Base-by-base conservation (phyloP, 53 echinoderm and acorn worm genomes). In the Apostichopus leukothele region DNA sequence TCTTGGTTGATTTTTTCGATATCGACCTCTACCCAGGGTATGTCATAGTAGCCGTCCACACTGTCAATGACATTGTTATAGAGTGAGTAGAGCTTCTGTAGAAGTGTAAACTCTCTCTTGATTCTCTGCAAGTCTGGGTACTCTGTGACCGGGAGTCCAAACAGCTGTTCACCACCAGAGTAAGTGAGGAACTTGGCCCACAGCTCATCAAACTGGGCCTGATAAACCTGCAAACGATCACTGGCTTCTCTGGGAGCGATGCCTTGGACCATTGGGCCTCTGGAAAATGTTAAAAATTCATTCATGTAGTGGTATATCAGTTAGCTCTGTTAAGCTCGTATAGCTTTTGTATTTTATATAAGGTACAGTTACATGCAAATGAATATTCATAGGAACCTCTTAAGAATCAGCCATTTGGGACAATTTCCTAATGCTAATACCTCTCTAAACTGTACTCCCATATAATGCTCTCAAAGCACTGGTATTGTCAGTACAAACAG, bases 1-100 rank as follows among this genome's bases (percentile, higher is more conserved):
- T 99, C 99, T 71, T 91, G 92, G 76, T 99, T 99, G 67, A 99
- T 99, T 90, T 99, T 99, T 90, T 99, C 99, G 50, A 98, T 99
- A 63, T 99, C 99, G 3, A 99, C 99, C 13, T 99, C 99, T 52
- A 99, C 92, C 99, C 96, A 98, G 3, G 95, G 93, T 75, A 99
- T 99, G 78, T 99, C 96, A 73, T 99, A 99, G 89, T 99, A 99
- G 5, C 99, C 96, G 66, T 99, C 95, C 76, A 99, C 99, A 53
- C 95, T 99, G 60, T 99, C 99, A 76, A 99, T 99, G 20, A 99
- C 99, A 66, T 92, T 89, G 23, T 99, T 99, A 90, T 99, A 99
- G 18, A 99, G 91, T 20, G 92, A 89, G 86, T 98, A 98, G 77
- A 99, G 88, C 88, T 96, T 96, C 94, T 96, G 96, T 11, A 99